Evolutionary conservation across 2,888 invertebrate genomes (phyloP).

Genomic region (Endomychus coccineus): DNA sequence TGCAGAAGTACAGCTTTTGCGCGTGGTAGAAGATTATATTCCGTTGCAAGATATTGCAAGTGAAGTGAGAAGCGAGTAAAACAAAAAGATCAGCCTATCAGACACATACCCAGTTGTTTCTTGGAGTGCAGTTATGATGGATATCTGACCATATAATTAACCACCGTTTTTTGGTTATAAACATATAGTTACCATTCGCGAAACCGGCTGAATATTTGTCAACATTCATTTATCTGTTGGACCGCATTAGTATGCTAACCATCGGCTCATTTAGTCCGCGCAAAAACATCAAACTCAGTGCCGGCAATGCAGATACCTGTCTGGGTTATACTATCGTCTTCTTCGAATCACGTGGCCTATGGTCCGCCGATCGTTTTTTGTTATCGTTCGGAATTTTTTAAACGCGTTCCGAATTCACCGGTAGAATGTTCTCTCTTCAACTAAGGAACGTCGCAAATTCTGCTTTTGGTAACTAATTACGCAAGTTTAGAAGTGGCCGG

Average conservation of each 20-base stretch:
- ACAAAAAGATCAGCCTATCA: too few species aligned
- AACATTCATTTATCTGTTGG: conserved; percentile 28
- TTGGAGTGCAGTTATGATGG: conserved; percentile 16
- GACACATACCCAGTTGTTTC: too few species aligned
- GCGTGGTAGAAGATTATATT: too few species aligned
- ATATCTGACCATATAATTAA: conserved; percentile 14
- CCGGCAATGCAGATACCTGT: conserved; percentile 27
- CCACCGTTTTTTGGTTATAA: conserved; percentile 17
- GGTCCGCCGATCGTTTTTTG: conserved; percentile 20
- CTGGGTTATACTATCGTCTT: conserved; percentile 20
- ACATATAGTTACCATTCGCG: conserved; percentile 27
- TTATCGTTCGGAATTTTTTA: conserved; percentile 20
- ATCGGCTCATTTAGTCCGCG: conserved; percentile 23
- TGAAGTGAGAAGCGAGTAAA: too few species aligned
- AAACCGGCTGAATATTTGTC: conserved; percentile 34
- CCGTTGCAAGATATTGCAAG: too few species aligned
- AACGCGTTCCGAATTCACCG: conserved; percentile 14
- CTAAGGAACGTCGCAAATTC: conserved; percentile 34
- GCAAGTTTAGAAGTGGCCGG: conserved; percentile 24
- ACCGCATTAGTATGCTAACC: conserved; percentile 32
- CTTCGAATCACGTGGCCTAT: conserved; percentile 27
- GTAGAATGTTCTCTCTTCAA: conserved; percentile 8
- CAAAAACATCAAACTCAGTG: conserved; percentile 24
- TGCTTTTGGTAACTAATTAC: conserved; percentile 41
- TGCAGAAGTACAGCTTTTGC: too few species aligned